Conservation (phyloP, 1,140 invertebrate species). For the Portunus trituberculatus region DNA sequence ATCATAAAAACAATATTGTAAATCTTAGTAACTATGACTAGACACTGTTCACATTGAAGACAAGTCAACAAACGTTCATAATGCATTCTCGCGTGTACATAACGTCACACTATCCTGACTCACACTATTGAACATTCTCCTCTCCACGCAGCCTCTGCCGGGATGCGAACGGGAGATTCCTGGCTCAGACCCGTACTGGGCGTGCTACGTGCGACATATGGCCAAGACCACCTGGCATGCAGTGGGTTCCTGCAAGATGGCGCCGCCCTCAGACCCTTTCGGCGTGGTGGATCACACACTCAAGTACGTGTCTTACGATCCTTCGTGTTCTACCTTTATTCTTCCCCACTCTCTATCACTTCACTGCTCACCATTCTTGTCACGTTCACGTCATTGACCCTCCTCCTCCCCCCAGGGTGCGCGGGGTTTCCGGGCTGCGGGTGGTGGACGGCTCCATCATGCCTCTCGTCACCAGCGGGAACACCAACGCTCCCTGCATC, state of each 20-base stretch:
- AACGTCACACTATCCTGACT: too few relatives aligned
- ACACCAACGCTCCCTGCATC: neutral
- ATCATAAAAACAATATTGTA: too few relatives aligned
- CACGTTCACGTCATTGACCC: neutral
- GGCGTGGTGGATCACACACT: conserved; percentile 56
- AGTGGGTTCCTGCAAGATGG: conserved; percentile 57
- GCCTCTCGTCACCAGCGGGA: neutral
- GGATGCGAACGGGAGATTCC: conserved; percentile 24
- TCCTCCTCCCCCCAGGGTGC: conserved; percentile 1
- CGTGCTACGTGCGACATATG: conserved; percentile 34
- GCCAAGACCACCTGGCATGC: conserved; percentile 49
- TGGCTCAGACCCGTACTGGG: conserved; percentile 34
- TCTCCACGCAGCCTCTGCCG: neutral
- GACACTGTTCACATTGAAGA: too few relatives aligned
- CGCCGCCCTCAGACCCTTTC: conserved; percentile 25
- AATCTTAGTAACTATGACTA: too few relatives aligned
- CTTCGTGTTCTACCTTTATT: too few relatives aligned
- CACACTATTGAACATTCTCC: neutral
- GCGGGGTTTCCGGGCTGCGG: conserved; percentile 32
- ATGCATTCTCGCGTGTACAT: too few relatives aligned
- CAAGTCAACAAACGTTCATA: too few relatives aligned
- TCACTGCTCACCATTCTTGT: neutral
- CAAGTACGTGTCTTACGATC: neutral
- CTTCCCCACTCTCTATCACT: neutral
- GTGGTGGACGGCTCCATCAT: conserved; percentile 49